Evolutionary conservation across 2,797 vertebrate genomes (phyloP), one percentile per base, ranked within the genome.

Genomic region (Moxostoma hubbsi): DNA sequence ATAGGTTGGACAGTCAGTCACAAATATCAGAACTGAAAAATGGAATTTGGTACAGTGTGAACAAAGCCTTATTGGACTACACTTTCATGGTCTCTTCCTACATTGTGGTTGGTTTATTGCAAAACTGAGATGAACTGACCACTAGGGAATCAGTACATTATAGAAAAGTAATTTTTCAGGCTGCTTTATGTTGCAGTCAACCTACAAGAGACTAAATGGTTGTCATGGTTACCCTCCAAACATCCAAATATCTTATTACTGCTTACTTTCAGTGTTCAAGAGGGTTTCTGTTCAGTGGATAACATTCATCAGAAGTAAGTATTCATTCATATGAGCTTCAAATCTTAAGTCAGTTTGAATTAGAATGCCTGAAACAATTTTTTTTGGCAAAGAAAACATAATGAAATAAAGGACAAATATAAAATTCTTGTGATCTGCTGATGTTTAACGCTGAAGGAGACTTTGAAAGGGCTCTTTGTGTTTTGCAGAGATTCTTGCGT

Each of bases 381-480:
- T 1, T 67, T 71, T 3, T 75, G 36, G 24, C 24, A 24, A 24
- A 24, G 11, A 63, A 15, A 61, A 73, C 53, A 7, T 5, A 57
- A 69, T 58, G 46, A 8, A n/a, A 57, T 79, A 78, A 85, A 90
- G 75, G 81, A 45, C 87, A 89, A 92, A 91, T 87, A 84, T 86
- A 86, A 89, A 90, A 91, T 91, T 90, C 89, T 88, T 89, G 81
- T 84, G 86, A 88, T 93, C 91, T 87, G 89, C 24, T 92, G 90
- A 84, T 86, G 89, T 89, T 77, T 85, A 90, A 90, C 90, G 89
- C 91, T 87, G 86, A 57, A 76, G 84, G 24, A 88, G 86, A 89
- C 88, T 64, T 18, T 86, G 84, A 94, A 94, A 91, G 92, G 88
- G 84, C 86, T 90, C 90, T 93, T 94, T 94, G 93, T 94, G 88